Percentiles rank a stretch among this genome's conserved stretches.
phyloP scores from a whole-genome alignment of 2,797 vertebrate species.

The Huso huso region DNA sequence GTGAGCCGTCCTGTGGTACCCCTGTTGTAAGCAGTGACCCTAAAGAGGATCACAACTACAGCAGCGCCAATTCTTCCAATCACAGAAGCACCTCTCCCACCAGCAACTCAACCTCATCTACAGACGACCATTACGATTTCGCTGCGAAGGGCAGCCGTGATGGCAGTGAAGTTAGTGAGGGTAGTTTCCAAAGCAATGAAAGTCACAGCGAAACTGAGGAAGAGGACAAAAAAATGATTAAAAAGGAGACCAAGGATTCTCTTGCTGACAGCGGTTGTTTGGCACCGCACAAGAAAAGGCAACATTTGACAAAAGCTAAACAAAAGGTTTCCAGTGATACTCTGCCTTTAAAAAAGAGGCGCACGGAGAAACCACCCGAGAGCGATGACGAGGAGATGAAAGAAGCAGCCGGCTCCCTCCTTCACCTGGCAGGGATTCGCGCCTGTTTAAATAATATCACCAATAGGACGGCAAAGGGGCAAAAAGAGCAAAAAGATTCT shows the following conservation, averaged over 20 bases:
- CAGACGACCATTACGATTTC: constrained; percentile 61
- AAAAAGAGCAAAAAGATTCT: constrained; percentile 89
- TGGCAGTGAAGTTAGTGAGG: constrained; percentile 78
- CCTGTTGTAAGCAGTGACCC: constrained; percentile 80
- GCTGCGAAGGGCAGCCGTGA: constrained; percentile 74
- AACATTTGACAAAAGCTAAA: constrained; percentile 78
- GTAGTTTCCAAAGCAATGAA: constrained; percentile 60
- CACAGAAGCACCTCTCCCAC: constrained; percentile 67
- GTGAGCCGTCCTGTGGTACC: constrained; percentile 74
- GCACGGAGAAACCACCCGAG: constrained; percentile 84
- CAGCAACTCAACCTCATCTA: constrained; percentile 62
- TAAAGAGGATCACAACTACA: constrained; percentile 93
- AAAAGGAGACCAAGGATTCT: constrained; percentile 71
- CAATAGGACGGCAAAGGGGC: constrained; percentile 92
- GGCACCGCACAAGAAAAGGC: constrained; percentile 73
- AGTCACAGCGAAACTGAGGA: constrained; percentile 76
- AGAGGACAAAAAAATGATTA: constrained; percentile 70
- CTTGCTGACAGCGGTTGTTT: constrained; percentile 64
- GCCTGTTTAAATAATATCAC: constrained; percentile 97
- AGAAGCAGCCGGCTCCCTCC: constrained; percentile 89
- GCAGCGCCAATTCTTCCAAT: constrained; percentile 81
- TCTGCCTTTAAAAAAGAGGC: constrained; percentile 95
- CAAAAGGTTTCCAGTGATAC: constrained; percentile 76
- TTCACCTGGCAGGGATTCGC: constrained; percentile 88
- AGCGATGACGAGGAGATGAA: constrained; percentile 98